These are phyloP conservation scores for Drosophila ironensis DNA, from an alignment of 1,140 invertebrate species.

Conservation along the genomic window DNA sequence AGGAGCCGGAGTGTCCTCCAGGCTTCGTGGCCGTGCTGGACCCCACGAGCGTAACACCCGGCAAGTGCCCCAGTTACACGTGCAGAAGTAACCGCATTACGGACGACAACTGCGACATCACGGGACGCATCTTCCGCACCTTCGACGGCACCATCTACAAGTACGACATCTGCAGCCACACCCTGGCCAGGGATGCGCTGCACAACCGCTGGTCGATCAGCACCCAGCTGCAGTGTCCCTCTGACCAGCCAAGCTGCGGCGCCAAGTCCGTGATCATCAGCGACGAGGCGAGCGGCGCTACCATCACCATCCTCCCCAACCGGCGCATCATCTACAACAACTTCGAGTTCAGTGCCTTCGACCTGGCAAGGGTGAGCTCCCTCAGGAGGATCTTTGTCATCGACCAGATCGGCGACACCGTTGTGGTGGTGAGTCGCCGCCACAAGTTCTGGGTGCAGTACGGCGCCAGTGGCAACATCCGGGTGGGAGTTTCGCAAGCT, in stretches of 20 bases:
- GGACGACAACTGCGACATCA: conserved; percentile 87
- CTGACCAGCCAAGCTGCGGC: conserved; percentile 82
- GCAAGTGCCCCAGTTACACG: conserved; percentile 83
- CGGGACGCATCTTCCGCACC: conserved; percentile 88
- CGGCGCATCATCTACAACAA: conserved; percentile 4
- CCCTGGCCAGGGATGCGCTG: conserved; percentile 87
- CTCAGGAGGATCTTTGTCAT: conserved; percentile 85
- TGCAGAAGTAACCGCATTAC: conserved; percentile 85
- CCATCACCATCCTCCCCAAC: conserved; percentile 5
- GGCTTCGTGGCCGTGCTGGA: conserved; percentile 83
- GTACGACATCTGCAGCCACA: conserved; percentile 91
- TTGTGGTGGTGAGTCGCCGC: conserved; percentile 86
- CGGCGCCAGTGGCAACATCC: conserved; percentile 86
- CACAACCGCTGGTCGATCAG: conserved; percentile 85
- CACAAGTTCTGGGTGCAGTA: conserved; percentile 89
- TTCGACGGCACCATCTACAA: conserved; percentile 90
- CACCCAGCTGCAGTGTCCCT: conserved; percentile 1
- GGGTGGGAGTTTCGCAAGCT: conserved; percentile 87
- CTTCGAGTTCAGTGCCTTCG: conserved; percentile 3
- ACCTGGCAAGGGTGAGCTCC: background rate
- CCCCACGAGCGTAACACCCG: conserved; percentile 67
- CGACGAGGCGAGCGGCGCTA: background rate
- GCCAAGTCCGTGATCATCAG: conserved; percentile 84
- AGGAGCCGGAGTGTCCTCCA: conserved; percentile 84
- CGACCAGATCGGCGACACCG: conserved; percentile 86